Percentiles rank a stretch among this genome's conserved stretches.
These are phyloP conservation scores for Fopius arisanus DNA, from an alignment of 1,140 invertebrate species.

Conservation along the genomic window DNA sequence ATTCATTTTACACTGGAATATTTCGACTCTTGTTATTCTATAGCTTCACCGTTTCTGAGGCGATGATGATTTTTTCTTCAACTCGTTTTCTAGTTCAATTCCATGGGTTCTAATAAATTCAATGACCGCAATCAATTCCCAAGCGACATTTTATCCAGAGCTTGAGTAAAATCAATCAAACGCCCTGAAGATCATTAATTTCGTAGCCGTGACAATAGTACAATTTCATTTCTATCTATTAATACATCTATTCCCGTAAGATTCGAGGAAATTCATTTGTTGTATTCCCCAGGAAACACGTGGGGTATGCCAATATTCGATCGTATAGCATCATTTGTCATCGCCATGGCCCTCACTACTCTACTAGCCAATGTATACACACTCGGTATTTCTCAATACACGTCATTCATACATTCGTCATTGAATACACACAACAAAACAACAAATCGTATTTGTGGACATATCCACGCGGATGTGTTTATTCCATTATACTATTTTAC, in stretches of 20 bases:
- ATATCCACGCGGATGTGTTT: no score
- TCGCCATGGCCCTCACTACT: slow-evolving; percentile 30
- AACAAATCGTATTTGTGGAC: neutral
- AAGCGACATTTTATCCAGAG: neutral
- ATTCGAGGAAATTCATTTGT: slow-evolving; percentile 56
- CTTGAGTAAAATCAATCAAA: slow-evolving; percentile 55
- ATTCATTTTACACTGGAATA: no score
- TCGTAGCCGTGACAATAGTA: slow-evolving; percentile 56
- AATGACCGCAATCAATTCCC: no score
- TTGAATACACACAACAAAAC: neutral
- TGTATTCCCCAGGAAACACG: slow-evolving; percentile 38
- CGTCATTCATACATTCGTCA: neutral
- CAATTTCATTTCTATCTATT: slow-evolving; percentile 54
- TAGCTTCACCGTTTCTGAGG: no score
- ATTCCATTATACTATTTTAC: no score
- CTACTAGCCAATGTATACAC: neutral
- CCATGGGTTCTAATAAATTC: neutral
- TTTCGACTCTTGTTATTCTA: no score
- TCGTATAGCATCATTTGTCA: slow-evolving; percentile 60
- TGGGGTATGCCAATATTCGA: slow-evolving; percentile 58
- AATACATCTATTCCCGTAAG: slow-evolving; percentile 51
- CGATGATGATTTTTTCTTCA: no score
- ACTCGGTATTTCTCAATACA: neutral
- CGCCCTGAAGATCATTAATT: slow-evolving; percentile 47
- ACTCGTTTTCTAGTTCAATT: no score